A percentile compares a stretch with the other conserved stretches of the same genome.
Conservation (phyloP, 2,888 invertebrate species). For the Polylopha cassiicola region DNA sequence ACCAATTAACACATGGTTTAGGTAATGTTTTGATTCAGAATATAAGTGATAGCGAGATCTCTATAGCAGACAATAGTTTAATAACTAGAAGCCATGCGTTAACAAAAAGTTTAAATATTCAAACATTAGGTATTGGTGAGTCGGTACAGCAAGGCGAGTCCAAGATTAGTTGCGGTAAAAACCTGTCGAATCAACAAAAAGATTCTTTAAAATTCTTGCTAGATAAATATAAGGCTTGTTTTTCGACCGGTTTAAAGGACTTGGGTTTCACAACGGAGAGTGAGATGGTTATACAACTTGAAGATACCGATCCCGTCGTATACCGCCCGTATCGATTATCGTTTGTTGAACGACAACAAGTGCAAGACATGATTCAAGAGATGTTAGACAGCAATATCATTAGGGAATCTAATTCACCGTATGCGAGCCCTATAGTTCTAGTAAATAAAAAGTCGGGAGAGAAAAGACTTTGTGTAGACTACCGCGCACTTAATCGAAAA, state of each 20-base stretch:
- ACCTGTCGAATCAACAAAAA: background rate
- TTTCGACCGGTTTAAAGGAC: background rate
- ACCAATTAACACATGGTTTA: background rate
- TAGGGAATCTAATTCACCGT: background rate
- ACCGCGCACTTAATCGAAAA: background rate
- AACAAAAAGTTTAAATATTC: background rate
- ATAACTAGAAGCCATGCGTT: background rate
- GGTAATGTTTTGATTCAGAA: background rate
- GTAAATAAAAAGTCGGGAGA: slow-evolving; percentile 1
- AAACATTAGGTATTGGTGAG: background rate
- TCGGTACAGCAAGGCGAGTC: background rate
- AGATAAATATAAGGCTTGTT: background rate
- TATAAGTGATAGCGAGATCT: background rate
- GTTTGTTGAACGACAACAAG: slow-evolving; percentile 3
- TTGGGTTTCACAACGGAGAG: too few species aligned
- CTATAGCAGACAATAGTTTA: background rate
- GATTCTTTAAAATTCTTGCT: background rate
- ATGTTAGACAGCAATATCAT: background rate
- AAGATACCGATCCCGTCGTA: slow-evolving; percentile 16
- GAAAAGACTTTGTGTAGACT: slow-evolving; percentile 1
- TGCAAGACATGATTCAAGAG: slow-evolving; percentile 2
- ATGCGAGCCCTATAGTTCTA: background rate
- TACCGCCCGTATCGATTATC: slow-evolving; percentile 17
- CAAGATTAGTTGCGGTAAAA: background rate
- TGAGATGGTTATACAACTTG: slow-evolving; percentile 12